A percentile compares a stretch with the other conserved stretches of the same genome.
Evolutionary conservation across 2,888 invertebrate species (phyloP).

Genomic region (Homarus gammarus): DNA sequence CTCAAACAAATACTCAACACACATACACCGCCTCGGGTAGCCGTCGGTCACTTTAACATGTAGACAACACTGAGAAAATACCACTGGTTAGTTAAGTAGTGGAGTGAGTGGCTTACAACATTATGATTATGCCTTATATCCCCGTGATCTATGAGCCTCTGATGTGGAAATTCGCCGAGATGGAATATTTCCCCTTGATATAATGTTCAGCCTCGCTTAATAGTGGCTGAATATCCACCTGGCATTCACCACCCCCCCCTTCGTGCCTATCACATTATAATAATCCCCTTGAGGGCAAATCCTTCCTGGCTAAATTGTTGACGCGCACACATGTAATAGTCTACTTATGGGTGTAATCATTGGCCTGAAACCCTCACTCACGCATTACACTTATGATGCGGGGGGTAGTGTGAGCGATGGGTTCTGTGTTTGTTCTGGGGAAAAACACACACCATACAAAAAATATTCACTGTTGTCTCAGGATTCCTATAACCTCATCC

Average conservation of each 20-base stretch:
- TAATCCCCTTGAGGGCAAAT: background rate
- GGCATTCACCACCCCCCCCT: background rate
- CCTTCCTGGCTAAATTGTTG: background rate
- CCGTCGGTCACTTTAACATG: too few relatives aligned
- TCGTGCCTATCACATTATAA: background rate
- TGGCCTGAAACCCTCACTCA: background rate
- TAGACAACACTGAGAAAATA: too few relatives aligned
- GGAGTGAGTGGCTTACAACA: background rate
- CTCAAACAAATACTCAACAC: too few relatives aligned
- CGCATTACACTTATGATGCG: background rate
- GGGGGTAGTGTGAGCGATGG: background rate
- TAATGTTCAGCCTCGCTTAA: background rate
- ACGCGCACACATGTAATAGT: background rate
- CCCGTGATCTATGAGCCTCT: constrained; percentile 6
- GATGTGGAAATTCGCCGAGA: background rate
- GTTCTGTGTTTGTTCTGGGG: background rate
- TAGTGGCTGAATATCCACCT: too few relatives aligned
- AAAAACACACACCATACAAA: background rate
- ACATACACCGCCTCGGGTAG: too few relatives aligned
- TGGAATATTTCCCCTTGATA: background rate
- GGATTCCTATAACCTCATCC: background rate
- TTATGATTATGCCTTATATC: constrained; percentile 12
- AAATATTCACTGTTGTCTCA: background rate
- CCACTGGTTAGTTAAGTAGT: background rate
- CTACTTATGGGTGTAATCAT: constrained; percentile 1